A percentile compares a stretch with the other conserved stretches of the same genome.
Conservation (phyloP, 64 coral and sea anemone species). For the Trachythela sp. region DNA sequence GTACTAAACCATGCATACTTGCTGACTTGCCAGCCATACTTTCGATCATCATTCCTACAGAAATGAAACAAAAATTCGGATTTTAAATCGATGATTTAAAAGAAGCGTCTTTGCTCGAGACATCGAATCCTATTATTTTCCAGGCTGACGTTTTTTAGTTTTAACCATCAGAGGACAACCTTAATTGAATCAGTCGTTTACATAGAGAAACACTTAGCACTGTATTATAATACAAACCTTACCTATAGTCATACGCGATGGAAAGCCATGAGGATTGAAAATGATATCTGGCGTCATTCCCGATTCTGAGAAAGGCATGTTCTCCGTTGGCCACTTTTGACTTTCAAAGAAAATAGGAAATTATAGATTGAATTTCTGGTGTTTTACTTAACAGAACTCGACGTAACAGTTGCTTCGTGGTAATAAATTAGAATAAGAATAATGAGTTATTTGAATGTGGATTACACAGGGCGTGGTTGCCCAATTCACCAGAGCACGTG, state of each 20-base stretch:
- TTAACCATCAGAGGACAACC: no score
- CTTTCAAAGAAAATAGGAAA: constrained; percentile 44
- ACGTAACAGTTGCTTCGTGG: no score
- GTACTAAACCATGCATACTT: constrained; percentile 68
- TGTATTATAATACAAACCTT: constrained; percentile 27
- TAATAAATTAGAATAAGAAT: no score
- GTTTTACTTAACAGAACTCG: no score
- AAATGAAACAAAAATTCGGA: background rate
- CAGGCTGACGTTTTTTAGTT: no score
- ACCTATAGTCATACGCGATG: constrained; percentile 99
- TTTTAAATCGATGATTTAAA: no score
- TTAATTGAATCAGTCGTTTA: background rate
- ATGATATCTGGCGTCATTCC: constrained; percentile 98
- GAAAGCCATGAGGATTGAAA: constrained; percentile 97
- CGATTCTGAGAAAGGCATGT: constrained; percentile 96
- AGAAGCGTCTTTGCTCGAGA: no score
- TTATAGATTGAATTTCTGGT: no score
- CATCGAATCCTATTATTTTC: no score
- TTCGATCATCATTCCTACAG: constrained; percentile 94
- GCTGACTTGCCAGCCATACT: constrained; percentile 95
- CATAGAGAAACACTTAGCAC: no score
- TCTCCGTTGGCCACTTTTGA: constrained; percentile 92
- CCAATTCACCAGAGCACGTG: background rate
- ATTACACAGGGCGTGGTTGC: no score
- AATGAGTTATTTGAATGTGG: no score